Percentiles rank a stretch among this genome's conserved stretches.
phyloP scores from a whole-genome alignment of 1,140 invertebrate species.

The Philaenus spumarius region DNA sequence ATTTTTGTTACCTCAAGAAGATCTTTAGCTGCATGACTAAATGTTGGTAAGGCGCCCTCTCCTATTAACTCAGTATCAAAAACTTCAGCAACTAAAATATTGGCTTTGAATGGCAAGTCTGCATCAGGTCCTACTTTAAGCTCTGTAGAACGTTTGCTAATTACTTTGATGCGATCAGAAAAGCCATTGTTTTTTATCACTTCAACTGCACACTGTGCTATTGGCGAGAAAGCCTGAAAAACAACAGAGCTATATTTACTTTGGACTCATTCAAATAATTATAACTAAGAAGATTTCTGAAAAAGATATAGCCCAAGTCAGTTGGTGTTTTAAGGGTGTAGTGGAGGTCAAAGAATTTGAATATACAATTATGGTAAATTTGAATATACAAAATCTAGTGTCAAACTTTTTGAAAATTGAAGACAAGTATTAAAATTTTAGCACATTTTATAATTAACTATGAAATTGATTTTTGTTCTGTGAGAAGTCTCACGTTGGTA shows the following conservation, averaged over 20 bases:
- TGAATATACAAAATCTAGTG: conserved; percentile 2
- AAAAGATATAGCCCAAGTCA: too few relatives aligned
- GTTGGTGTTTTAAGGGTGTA: too few relatives aligned
- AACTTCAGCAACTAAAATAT: conserved; percentile 94
- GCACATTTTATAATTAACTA: too few relatives aligned
- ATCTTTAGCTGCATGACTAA: conserved; percentile 77
- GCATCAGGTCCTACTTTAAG: conserved; percentile 68
- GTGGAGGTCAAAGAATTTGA: too few relatives aligned
- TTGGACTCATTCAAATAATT: too few relatives aligned
- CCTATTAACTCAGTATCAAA: conserved; percentile 98
- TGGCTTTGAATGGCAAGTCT: conserved; percentile 75
- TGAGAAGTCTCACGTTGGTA: too few relatives aligned
- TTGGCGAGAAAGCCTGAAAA: conserved; percentile 73
- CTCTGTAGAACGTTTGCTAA: conserved; percentile 86
- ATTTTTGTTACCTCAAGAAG: conserved; percentile 73
- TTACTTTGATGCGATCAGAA: conserved; percentile 68
- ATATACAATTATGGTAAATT: too few relatives aligned
- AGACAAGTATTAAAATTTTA: too few relatives aligned
- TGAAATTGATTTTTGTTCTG: too few relatives aligned
- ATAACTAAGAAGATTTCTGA: too few relatives aligned
- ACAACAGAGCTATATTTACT: too few relatives aligned
- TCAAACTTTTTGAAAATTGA: too few relatives aligned
- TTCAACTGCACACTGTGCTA: conserved; percentile 82
- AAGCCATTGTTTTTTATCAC: conserved; percentile 79
- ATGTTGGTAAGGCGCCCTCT: conserved; percentile 87